These are phyloP conservation scores for Pinna nobilis DNA, from an alignment of 1,140 invertebrate genomes.

Conservation along the genomic window DNA sequence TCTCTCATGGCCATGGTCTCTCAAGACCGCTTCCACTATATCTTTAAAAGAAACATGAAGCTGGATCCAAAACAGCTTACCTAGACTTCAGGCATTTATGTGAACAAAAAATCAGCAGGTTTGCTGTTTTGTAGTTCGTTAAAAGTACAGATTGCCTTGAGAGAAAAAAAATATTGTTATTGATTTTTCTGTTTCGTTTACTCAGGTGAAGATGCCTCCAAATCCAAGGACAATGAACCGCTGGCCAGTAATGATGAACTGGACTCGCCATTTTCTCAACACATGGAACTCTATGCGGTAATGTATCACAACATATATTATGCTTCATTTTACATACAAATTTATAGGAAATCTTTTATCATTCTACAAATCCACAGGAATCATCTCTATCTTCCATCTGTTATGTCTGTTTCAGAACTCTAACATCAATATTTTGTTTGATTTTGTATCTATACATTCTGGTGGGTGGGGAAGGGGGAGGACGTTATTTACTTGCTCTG, in stretches of 20 bases:
- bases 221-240: constrained; percentile 54
- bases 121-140: too few relatives aligned
- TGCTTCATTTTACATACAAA: background rate
- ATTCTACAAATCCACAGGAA: too few relatives aligned
- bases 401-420: background rate
- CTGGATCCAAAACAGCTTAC: background rate
- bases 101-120: background rate
- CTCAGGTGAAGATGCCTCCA: constrained; percentile 60
- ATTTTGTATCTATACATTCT: too few relatives aligned
- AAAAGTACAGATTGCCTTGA: too few relatives aligned
- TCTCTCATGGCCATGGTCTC: too few relatives aligned
- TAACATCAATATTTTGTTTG: background rate
- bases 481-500: too few relatives aligned
- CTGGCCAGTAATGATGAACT: constrained; percentile 60
- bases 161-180: too few relatives aligned
- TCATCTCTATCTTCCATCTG: too few relatives aligned
- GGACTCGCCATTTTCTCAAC: constrained; percentile 52
- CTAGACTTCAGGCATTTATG: background rate
- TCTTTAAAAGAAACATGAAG: background rate
- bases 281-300: constrained; percentile 70
- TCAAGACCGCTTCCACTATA: background rate
- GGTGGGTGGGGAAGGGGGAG: too few relatives aligned
- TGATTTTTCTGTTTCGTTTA: too few relatives aligned
- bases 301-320: background rate
- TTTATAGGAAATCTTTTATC: too few relatives aligned